phyloP scores from a whole-genome alignment of 2,888 invertebrate species.

The Abrostola triplasia region DNA sequence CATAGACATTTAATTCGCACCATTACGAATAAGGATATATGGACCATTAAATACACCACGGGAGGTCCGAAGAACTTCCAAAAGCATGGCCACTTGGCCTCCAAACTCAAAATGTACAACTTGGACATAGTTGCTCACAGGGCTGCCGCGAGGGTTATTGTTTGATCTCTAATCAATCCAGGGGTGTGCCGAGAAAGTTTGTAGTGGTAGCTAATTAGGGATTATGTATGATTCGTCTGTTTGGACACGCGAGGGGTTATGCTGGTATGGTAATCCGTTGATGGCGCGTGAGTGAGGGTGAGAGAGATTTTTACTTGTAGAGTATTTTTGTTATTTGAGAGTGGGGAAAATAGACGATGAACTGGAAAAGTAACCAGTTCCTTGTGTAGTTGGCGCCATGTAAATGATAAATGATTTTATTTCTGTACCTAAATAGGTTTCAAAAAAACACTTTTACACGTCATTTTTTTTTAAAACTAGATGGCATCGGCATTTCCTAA shows the following conservation, averaged over 20 bases:
- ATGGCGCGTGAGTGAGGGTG: background rate
- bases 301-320: background rate
- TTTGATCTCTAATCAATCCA: constrained; percentile 59
- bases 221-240: constrained; percentile 45
- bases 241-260: constrained; percentile 22
- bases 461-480: too few relatives aligned
- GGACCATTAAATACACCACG: background rate
- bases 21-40: too few relatives aligned
- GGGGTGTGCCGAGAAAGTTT: constrained; percentile 44
- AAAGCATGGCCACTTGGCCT: constrained; percentile 23
- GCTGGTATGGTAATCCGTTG: constrained; percentile 2
- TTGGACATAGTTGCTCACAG: constrained; percentile 57
- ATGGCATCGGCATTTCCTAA: too few relatives aligned
- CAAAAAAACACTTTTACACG: too few relatives aligned
- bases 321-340: background rate
- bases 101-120: constrained; percentile 55
- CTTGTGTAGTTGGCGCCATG: too few relatives aligned
- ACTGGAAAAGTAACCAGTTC: too few relatives aligned
- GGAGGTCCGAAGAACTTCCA: background rate
- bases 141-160: constrained; percentile 56
- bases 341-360: too few relatives aligned
- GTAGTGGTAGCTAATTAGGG: constrained; percentile 49
- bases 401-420: too few relatives aligned
- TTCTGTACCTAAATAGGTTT: too few relatives aligned
- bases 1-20: too few relatives aligned